Base-by-base conservation (phyloP, 2,113 vertebrate species). In the Anguilla rostrata region DNA sequence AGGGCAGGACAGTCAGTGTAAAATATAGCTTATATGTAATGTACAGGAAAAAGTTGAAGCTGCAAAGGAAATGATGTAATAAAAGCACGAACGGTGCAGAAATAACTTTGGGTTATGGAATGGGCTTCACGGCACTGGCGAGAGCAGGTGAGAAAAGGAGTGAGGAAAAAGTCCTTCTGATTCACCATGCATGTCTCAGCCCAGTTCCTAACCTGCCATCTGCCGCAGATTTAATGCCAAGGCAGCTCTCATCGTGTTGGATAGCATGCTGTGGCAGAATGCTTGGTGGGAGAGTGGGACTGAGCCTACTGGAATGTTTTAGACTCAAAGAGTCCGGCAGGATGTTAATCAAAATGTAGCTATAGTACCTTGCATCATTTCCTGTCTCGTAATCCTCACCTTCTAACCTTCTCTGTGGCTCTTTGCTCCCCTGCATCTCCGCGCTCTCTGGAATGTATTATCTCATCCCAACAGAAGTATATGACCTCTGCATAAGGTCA, bases 401-500 rank as follows among this genome's bases (percentile, higher is more conserved):
- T 20, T 60, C 14, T 60, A 15, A 18, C 56, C 56, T 79, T 80
- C 34, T 34, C 34, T 71, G 20, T 71, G 20, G 6, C 29, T n/a
- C 75, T 79, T 15, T 57, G 1, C 15, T 41, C 75, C 78, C 6
- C 11, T 1, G 78, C n/a, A 41, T 39, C 8, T 20, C 29, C 43
- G 39, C 0, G 29, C 34, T 43, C 53, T 60, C 78, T 5, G 0
- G 0, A 8, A 66, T 57, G n/a, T 53, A 56, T 85, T 80, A 43
- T 39, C 16, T 20, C 26, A 81, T 80, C 39, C 41, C 80, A 78
- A 81, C 20, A 43, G 79, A 63, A 86, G 78, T 39, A 81, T 81
- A 41, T 57, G 39, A 86, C 43, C 85, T 63, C 56, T 41, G 85
- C 60, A 60, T 53, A n/a, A 86, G 81, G 34, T 34, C 34, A 34